Base-by-base conservation (phyloP, 2,888 invertebrate genomes). In the Archips crataeganus region DNA sequence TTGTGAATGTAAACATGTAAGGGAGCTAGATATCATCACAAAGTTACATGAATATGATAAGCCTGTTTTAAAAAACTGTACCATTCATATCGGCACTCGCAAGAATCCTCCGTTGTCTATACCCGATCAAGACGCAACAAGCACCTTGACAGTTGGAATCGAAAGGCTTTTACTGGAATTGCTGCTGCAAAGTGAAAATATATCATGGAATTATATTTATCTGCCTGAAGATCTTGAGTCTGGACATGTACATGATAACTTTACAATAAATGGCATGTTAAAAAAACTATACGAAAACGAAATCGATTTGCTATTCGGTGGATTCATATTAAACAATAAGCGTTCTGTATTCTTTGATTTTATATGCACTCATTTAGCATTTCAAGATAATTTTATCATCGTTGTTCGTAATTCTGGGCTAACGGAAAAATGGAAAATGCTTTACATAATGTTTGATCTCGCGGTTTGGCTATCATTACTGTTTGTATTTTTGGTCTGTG, bases 381-480 rank as follows among this genome's bases (percentile, higher is more conserved):
- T 70, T 49, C 68, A 64, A 32, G 77, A 77, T 57, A 67, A 51
- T 36, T 61, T 71, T 1, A 64, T 71, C 45, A 60, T 59, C 15
- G n/a, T 74, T 36, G 62, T 47, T 3, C 74, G 68, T 23, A 62
- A n/a, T 5, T 36, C 67, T 32, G 34, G 47, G 32, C 57, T 74
- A 23, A 9, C 71, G 6, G 70, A 75, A 64, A 66, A 69, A 45
- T 77, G 77, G 77, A 77, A 74, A 64, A 70, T 70, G 34, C 66
- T 75, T 54, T 75, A 73, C 34, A 13, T 75, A 11, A 66, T 70
- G 15, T 76, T 75, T 67, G 47, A 47, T 66, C 6, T 42, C 9
- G 34, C 6, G 13, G 67, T 70, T 54, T 76, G 76, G 76, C 32
- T 67, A 15, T 10, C 70, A 6, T 59, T 72, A 4, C 5, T 72